Base-by-base conservation (phyloP, 2,797 vertebrate genomes). In the Uromys caudimaculatus region DNA sequence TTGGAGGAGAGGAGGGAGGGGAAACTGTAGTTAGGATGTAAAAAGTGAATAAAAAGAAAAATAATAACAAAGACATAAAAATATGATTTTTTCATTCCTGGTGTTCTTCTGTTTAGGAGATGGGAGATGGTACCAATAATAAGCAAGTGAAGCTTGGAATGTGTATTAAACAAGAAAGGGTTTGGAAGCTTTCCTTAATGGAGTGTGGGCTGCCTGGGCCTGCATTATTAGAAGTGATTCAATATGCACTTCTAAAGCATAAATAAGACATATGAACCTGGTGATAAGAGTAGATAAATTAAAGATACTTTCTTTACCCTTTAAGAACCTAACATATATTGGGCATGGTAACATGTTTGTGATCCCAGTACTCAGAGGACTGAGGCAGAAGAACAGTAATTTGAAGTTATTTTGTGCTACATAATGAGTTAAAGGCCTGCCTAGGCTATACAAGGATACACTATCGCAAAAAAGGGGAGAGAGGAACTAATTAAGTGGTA, bases 81-180 rank as follows among this genome's bases (percentile, higher is more conserved):
- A 94, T 52, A 44, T 24, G 54, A 93, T 21, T 93, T 52, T 71
- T 89, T 89, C 77, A 96, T 71, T 95, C 64, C 38, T 52, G 62
- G 91, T 90, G 52, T 56, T 96, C 52, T n/a, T 93, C 73, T 95
- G 29, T 91, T 93, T 69, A 93, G 82, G n/a, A 91, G 41, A 56
- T 52, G 84, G 71, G 29, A 96, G 11, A 64, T 21, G 9, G 29
- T 89, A 56, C 35, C 79, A 85, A 86, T 58, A 77, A 92, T 79
- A 16, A 91, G 4, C 35, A 77, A 93, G 67, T 95, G 50, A 94
- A 44, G 29, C 24, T 87, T 32, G 19, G 50, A 60, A 90, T 21
- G 50, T 62, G n/a, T 87, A 44, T 32, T 94, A 81, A 84, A 64
- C 12, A 91, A 83, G 38, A 89, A 24, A 89, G 67, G 60, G 24